Evolutionary conservation across 2,888 invertebrate genomes (phyloP), one percentile per base, ranked within the genome.

Genomic region (Amiota mariae): DNA sequence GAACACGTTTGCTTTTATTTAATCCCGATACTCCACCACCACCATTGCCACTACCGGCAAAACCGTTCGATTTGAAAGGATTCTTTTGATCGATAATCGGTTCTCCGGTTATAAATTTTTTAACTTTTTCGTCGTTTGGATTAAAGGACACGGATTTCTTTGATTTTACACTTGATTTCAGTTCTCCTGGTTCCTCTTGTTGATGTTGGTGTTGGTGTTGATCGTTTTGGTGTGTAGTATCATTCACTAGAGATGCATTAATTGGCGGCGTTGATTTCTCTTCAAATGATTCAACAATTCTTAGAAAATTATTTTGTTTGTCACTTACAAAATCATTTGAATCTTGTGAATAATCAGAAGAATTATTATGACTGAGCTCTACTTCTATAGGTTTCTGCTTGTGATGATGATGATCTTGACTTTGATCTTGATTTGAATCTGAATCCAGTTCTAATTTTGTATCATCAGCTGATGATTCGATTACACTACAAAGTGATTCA

Each of bases 71-170:
- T 73, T 87, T 89, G 68, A 90, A 90, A 1, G 90, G 90, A 85
- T 90, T 90, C 77, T 88, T 81, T 59, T 90, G 87, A 77, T 90
- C 90, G 11, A 90, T 84, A 56, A 90, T 90, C 4, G 90, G 88
- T 70, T 90, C 89, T 2, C 90, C 90, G 0, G 84, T 82, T 18
- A 86, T 88, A 74, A 90, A 90, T 72, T 90, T 90, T 3, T 82
- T 82, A 2, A 90, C 83, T 56, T 81, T 82, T 72, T 90, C 89
- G 79, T 90, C 87, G 48, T 87, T 86, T 1, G 88, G 85, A 82
- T 89, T 88, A 74, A 89, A 88, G 8, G 87, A 85, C 0, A 89
- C 88, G 0, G 87, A 87, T 77, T 90, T 89, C 59, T 89, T 90
- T 0, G 85, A 72, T 64, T 81, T 82, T 12, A 78, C 73, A 59